phyloP scores from a whole-genome alignment of 2,888 invertebrate species.

The Conistra vaccinii region DNA sequence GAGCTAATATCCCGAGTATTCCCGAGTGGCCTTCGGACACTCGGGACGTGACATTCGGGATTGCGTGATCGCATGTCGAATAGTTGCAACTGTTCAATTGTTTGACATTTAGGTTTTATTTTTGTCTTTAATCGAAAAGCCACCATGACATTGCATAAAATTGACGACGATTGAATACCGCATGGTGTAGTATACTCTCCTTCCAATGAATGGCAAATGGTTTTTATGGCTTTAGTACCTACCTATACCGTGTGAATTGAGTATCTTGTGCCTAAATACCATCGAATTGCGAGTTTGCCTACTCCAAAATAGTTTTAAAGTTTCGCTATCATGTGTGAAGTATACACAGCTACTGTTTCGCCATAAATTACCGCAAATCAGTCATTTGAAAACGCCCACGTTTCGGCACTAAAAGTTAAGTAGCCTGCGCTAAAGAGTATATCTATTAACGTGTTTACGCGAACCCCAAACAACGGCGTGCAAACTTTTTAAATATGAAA shows the following conservation, averaged over 20 bases:
- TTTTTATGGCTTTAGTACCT: not conserved
- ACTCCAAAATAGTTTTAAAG: not conserved
- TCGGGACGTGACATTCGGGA: conserved; percentile 11
- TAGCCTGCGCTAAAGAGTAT: conserved; percentile 13
- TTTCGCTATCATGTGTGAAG: conserved; percentile 1
- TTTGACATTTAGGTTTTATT: conserved; percentile 8
- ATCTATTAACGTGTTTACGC: conserved; percentile 39
- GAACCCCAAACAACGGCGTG: conserved; percentile 47
- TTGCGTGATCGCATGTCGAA: conserved; percentile 6
- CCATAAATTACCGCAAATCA: conserved; percentile 19
- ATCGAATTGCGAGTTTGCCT: not conserved
- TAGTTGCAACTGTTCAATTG: conserved; percentile 25
- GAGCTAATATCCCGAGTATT: conserved; percentile 22
- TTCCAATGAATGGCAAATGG: not conserved
- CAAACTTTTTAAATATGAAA: conserved; percentile 56
- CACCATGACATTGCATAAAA: not conserved
- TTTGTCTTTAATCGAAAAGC: conserved; percentile 1
- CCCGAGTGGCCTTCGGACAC: conserved; percentile 28
- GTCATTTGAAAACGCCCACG: conserved; percentile 34
- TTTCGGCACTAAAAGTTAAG: conserved; percentile 43
- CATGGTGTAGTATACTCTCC: not conserved
- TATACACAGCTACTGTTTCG: conserved; percentile 6
- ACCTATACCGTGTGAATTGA: not conserved
- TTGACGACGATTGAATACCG: not conserved
- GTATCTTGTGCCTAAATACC: not conserved